Evolutionary conservation across 2,113 vertebrate species (phyloP), one percentile per base, ranked within the genome.

Genomic region (Naja naja): DNA sequence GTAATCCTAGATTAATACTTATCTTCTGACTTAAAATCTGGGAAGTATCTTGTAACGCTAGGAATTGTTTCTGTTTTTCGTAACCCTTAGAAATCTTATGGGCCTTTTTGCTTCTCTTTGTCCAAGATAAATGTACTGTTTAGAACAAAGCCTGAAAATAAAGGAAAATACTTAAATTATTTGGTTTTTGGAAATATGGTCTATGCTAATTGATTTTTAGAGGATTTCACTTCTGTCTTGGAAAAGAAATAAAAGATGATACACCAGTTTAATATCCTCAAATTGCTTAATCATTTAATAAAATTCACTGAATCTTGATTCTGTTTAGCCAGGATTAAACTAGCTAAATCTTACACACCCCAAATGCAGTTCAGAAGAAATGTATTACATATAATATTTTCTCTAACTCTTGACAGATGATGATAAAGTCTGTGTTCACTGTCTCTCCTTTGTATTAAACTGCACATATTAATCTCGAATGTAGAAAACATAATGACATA

Each of bases 21-120:
- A 88, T 94, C 93, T 91, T 89, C 90, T 97, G 95, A 69, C 91
- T 27, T 94, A 0, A 81, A 0, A 54, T 94, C 64, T 8, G 0
- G 89, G 47, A 69, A 97, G 94, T 91, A 93, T 93, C 95, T 95
- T 95, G 95, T 96, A 95, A 97, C 94, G 95, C 90, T 96, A 95
- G 92, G 91, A 95, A 95, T 93, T 94, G 87, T 95, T 96, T 97
- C 95, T 93, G 91, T 95, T 96, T 97, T 96, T 94, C 89, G 93
- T 93, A 97, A 95, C 95, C 94, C 87, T 96, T 91, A 89, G 94
- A 91, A 89, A 96, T 90, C 93, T 89, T 91, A 95, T 81, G 69
- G 92, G 90, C 91, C 94, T 96, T 94, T 81, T 87, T 0, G 89
- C 88, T 86, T 89, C 90, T 95, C 93, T 60, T 89, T 85, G 49